phyloP scores from a whole-genome alignment of 2,888 invertebrate genomes.

The Dryobotodes eremita region DNA sequence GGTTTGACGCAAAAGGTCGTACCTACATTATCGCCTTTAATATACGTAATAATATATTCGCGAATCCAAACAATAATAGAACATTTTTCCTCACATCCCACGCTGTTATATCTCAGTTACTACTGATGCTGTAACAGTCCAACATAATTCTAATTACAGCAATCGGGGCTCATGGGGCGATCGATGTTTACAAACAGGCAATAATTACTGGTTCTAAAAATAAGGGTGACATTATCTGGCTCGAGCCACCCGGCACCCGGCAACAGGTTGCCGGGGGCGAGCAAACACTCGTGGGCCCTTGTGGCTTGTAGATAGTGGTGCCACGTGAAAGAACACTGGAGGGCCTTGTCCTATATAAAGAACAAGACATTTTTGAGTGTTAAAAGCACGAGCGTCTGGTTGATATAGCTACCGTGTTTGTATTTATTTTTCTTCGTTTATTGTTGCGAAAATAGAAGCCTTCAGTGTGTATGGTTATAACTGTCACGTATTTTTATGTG shows the following conservation, averaged over 20 bases:
- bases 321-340: conserved; percentile 35
- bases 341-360: conserved; percentile 32
- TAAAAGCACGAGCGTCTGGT: neutral
- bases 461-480: neutral
- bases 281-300: conserved; percentile 48
- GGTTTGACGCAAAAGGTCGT: conserved; percentile 20
- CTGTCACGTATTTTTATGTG: neutral
- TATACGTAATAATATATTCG: conserved; percentile 17
- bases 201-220: conserved; percentile 60
- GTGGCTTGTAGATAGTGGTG: conserved; percentile 29
- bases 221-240: conserved; percentile 48
- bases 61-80: neutral
- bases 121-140: conserved; percentile 30
- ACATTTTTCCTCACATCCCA: neutral
- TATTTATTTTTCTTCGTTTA: neutral
- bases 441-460: neutral
- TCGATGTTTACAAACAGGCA: conserved; percentile 51
- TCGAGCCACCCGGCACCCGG: conserved; percentile 42
- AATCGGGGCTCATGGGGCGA: conserved; percentile 40
- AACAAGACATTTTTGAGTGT: conserved; percentile 19
- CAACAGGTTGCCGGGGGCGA: conserved; percentile 57
- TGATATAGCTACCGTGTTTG: neutral
- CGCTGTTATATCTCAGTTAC: neutral
- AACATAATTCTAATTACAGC: conserved; percentile 41
- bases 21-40: neutral